Evolutionary conservation across 2,113 vertebrate species (phyloP), one percentile per base, ranked within the genome.

Genomic region (Albula glossodonta): DNA sequence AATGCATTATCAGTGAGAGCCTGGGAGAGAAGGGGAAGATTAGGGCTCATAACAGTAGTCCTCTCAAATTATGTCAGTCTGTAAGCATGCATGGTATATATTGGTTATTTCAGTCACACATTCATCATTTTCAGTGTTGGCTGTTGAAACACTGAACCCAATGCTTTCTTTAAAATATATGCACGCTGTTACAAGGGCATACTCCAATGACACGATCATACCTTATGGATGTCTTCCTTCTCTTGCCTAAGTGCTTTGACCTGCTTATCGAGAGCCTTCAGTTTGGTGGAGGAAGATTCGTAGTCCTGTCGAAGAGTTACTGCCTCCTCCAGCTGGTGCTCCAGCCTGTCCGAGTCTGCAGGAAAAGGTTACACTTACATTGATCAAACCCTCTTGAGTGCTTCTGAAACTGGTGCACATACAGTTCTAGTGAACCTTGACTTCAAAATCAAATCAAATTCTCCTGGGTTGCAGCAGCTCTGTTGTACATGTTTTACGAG

Each of bases 181-280:
- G 53, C 53, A n/a, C 19, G n/a, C 22, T 25, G 12, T 63, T 17
- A 74, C n/a, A 31, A 5, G 63, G 48, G 31, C 11, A 53, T 70
- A 19, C 12, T 25, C 22, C 19, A 17, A 48, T 4, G 10, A 10
- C 9, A n/a, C 4, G n/a, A 5, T 5, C 17, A 2, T 94, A 99
- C 98, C 98, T 98, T 98, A 92, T 99, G 97, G 31, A 97, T 91
- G 0, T 99, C 98, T 0, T 99, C 98, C 86, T 98, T 98, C 86
- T 99, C 98, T 87, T 97, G 97, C 12, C 95, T 94, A 13, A 96
- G 92, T 2, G 93, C 87, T 87, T 96, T 97, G 89, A 96, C 96
- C 91, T 99, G 98, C 87, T 96, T 98, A 83, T 99, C 98, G 77
- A 99, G 92, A 60, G 93, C 94, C 91, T 96, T 97, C 51, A 99